Evolutionary conservation across 2,888 invertebrate species (phyloP).

Genomic region (Oscheius sp.): DNA sequence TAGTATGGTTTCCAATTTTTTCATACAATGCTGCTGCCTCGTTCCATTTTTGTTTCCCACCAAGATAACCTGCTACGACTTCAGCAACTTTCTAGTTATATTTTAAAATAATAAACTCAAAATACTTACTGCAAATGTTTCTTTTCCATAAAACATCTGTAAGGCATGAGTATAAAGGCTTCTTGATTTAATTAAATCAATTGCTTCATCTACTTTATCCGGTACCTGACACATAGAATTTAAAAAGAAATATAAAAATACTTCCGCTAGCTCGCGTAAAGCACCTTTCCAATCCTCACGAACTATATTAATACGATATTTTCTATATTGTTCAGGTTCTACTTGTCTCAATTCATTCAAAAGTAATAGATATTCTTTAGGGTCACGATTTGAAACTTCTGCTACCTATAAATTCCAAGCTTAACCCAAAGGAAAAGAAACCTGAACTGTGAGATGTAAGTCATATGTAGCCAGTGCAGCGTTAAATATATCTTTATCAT

Average conservation of each 20-base stretch:
- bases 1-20: constrained; percentile 39
- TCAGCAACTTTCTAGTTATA: constrained; percentile 42
- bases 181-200: constrained; percentile 39
- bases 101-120: too few species aligned
- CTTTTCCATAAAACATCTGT: constrained; percentile 27
- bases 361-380: constrained; percentile 61
- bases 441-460: constrained; percentile 54
- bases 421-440: constrained; percentile 22
- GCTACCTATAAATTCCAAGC: constrained; percentile 33
- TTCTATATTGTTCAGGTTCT: constrained; percentile 45
- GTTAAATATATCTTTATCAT: constrained; percentile 55
- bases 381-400: constrained; percentile 55
- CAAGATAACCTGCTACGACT: constrained; percentile 45
- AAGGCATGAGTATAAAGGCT: constrained; percentile 36
- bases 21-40: constrained; percentile 55
- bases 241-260: constrained; percentile 24
- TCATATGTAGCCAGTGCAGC: constrained; percentile 65
- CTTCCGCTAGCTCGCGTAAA: constrained; percentile 41
- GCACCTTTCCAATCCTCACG: constrained; percentile 55
- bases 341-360: constrained; percentile 51
- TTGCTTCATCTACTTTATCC: constrained; percentile 51
- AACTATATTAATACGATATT: constrained; percentile 54
- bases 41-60: constrained; percentile 38
- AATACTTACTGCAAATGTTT: constrained; percentile 42
- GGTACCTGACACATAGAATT: constrained; percentile 23